Conservation (phyloP, 2,113 vertebrate genomes). For the Euleptes europaea region DNA sequence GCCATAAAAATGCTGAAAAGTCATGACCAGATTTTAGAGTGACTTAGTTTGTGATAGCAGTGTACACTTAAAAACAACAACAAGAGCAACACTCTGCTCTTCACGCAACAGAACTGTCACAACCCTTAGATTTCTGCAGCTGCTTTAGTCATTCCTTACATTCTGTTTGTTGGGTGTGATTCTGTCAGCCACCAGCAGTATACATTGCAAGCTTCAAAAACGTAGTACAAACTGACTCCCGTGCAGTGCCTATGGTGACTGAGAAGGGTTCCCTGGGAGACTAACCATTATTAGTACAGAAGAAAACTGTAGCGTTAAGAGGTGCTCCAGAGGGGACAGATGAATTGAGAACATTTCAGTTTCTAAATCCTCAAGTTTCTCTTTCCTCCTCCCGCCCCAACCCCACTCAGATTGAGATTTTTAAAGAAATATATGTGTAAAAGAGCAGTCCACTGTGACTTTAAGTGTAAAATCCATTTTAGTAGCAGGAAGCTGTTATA, state of each 20-base stretch:
- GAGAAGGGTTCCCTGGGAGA: neutral
- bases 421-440: conserved; percentile 58
- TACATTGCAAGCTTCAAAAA: neutral
- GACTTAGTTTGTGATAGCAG: neutral
- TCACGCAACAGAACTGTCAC: too few relatives aligned
- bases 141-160: conserved; percentile 9
- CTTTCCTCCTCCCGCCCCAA: conserved; percentile 7
- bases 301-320: conserved; percentile 6
- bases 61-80: neutral
- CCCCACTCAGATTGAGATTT: conserved; percentile 60
- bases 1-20: neutral
- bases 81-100: too few relatives aligned
- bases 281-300: neutral
- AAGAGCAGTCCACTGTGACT: conserved; percentile 71
- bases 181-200: neutral
- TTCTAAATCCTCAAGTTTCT: conserved; percentile 45
- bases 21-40: neutral
- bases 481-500: conserved; percentile 76
- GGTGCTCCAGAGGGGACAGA: neutral
- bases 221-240: neutral
- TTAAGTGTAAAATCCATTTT: conserved; percentile 84
- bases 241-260: neutral
- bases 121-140: neutral
- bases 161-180: conserved; percentile 12
- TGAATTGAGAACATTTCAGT: conserved; percentile 51